Conservation (phyloP, 1,140 invertebrate genomes). For the Drosophila willistoni region DNA sequence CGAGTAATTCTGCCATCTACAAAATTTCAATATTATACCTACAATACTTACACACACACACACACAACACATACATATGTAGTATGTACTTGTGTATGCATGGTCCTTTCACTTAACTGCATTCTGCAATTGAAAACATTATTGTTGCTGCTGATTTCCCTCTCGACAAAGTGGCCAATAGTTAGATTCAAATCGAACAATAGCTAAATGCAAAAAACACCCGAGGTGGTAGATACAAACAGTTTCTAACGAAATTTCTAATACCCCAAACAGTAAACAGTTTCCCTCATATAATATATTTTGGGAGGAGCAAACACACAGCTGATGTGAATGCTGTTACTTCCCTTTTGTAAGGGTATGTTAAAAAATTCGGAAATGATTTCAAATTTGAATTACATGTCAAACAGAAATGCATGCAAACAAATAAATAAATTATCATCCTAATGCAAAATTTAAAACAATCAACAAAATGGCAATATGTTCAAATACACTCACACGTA, state of each 20-base stretch:
- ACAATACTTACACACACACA: neutral
- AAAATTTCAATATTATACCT: neutral
- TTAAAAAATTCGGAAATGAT: constrained; percentile 28
- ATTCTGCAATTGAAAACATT: constrained; percentile 1
- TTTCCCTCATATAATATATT: too few species aligned
- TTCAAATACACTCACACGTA: constrained; percentile 17
- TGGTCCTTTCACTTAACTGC: neutral
- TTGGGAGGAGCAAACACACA: neutral
- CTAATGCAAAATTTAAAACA: constrained; percentile 55
- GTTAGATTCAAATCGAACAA: neutral
- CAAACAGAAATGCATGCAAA: constrained; percentile 25
- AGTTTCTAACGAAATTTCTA: neutral
- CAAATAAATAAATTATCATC: constrained; percentile 33
- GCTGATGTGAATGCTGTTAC: too few species aligned
- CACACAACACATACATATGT: neutral
- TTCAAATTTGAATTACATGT: constrained; percentile 53
- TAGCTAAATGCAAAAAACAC: neutral
- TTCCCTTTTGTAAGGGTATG: neutral
- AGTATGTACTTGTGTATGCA: neutral
- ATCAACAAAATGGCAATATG: constrained; percentile 35
- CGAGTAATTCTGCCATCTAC: constrained; percentile 1
- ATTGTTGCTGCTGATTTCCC: neutral
- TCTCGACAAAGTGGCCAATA: neutral
- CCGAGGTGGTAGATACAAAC: neutral
- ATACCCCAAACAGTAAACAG: neutral